Evolutionary conservation across 2,888 invertebrate genomes (phyloP).

Genomic region (Lissocephala sabroskyi): DNA sequence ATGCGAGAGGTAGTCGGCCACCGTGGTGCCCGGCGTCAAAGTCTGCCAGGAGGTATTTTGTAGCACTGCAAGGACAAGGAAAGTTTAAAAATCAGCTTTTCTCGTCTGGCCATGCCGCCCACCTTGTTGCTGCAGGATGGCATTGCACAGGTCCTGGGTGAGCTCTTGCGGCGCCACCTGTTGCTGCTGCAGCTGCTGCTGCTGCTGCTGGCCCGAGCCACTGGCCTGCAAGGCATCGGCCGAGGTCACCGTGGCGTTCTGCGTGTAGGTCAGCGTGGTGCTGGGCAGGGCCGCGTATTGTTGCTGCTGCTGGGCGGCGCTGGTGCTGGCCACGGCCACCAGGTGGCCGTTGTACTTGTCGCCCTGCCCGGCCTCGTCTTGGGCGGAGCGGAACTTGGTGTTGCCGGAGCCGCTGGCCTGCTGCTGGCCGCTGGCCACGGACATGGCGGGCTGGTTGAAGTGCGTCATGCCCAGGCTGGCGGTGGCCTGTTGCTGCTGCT

Average conservation of each 20-base stretch:
- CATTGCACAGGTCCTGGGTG: conserved; percentile 72
- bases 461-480: conserved; percentile 72
- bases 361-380: conserved; percentile 67
- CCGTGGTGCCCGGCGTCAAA: conserved; percentile 82
- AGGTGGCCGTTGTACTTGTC: conserved; percentile 75
- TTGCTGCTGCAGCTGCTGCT: conserved; percentile 60
- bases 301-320: conserved; percentile 42
- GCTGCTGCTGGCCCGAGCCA: conserved; percentile 44
- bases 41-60: conserved; percentile 73
- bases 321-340: conserved; percentile 38
- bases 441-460: conserved; percentile 75
- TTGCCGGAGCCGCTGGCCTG: conserved; percentile 22
- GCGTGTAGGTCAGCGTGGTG: conserved; percentile 50
- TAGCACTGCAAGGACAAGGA: conserved; percentile 53
- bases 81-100: neutral
- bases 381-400: conserved; percentile 75
- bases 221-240: conserved; percentile 47
- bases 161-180: conserved; percentile 69
- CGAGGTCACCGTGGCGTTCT: conserved; percentile 35
- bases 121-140: conserved; percentile 71
- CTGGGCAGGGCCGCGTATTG: conserved; percentile 65
- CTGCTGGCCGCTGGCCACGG: conserved; percentile 69
- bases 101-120: no score
- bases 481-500: conserved; percentile 56
- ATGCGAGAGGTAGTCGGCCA: conserved; percentile 88